Evolutionary conservation across 2,797 vertebrate species (phyloP), one percentile per base, ranked within the genome.

Genomic region (Jordanella pulchra): DNA sequence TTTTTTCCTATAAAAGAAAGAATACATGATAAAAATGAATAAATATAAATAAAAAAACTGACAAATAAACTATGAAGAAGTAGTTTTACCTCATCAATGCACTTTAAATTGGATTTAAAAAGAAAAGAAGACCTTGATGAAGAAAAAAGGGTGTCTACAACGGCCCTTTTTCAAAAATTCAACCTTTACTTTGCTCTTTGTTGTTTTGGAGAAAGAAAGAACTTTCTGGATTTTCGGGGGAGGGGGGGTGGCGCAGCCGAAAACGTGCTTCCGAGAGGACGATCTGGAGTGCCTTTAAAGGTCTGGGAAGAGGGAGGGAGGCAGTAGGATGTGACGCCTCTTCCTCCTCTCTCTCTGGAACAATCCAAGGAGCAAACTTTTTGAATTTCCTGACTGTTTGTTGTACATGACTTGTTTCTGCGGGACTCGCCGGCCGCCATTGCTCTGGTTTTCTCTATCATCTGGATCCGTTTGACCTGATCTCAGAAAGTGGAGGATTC

Each of bases 21-120:
- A 82, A 86, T 70, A 88, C 86, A 78, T 69, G 81, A 90, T 35
- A 86, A 82, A 81, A 84, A 90, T 89, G 54, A 85, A 67, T 12
- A 83, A 83, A 78, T 73, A 86, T 82, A 39, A 39, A 35, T 77
- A 83, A 83, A 86, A 79, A 84, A 77, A 85, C 68, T 90, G 85
- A 92, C 84, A 86, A 76, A 87, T 73, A 88, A 92, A 91, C 90
- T 89, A 91, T 92, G 87, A 91, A 96, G 93, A 95, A 95, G 96
- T 98, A 96, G 96, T 98, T 98, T n/a, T 97, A 98, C 97, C 96
- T 98, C 97, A 97, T 97, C 94, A 96, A 95, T 96, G 98, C 98
- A 99, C 98, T 99, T 99, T 99, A 93, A 99, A 97, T 92, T 91
- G 87, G 93, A 93, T 92, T 70, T 87, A 85, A 89, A 39, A 91